phyloP scores from a whole-genome alignment of 2,888 invertebrate species.

The Gonocerus acuteangulatus region DNA sequence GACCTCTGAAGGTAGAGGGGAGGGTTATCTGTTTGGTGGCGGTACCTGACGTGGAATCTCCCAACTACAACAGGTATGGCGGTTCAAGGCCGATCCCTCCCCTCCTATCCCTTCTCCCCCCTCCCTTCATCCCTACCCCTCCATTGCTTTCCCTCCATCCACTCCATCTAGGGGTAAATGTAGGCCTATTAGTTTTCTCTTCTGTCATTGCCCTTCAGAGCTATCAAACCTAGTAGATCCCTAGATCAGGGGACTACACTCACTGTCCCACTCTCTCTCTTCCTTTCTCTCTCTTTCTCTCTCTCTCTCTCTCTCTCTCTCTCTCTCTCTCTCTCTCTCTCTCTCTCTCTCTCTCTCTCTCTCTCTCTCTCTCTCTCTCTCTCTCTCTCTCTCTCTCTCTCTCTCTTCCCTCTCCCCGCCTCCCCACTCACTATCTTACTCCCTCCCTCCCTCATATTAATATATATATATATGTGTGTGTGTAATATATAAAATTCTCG shows the following conservation, averaged over 20 bases:
- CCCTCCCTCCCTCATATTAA: too few relatives aligned
- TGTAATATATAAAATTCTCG: too few relatives aligned
- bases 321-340: not conserved
- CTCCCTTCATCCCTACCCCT: not conserved
- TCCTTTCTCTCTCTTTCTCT: not conserved
- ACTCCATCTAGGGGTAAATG: too few relatives aligned
- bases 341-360: not conserved
- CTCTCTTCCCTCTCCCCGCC: not conserved
- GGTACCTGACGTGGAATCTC: not conserved
- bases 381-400: not conserved
- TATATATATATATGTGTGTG: too few relatives aligned
- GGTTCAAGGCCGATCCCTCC: slow-evolving; percentile 30
- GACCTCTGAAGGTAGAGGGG: too few relatives aligned
- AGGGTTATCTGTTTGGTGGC: too few relatives aligned
- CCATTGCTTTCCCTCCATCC: not conserved
- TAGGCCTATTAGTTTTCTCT: too few relatives aligned
- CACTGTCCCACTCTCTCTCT: too few relatives aligned
- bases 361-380: not conserved
- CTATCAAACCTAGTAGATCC: too few relatives aligned
- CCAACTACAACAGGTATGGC: slow-evolving; percentile 3
- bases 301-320: not conserved
- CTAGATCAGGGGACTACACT: too few relatives aligned
- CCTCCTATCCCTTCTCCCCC: not conserved
- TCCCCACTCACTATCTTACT: not conserved
- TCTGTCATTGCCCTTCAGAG: too few relatives aligned